Evolutionary conservation across 2,797 vertebrate genomes (phyloP), one percentile per base, ranked within the genome.

Genomic region (Sebastes wilsoni): DNA sequence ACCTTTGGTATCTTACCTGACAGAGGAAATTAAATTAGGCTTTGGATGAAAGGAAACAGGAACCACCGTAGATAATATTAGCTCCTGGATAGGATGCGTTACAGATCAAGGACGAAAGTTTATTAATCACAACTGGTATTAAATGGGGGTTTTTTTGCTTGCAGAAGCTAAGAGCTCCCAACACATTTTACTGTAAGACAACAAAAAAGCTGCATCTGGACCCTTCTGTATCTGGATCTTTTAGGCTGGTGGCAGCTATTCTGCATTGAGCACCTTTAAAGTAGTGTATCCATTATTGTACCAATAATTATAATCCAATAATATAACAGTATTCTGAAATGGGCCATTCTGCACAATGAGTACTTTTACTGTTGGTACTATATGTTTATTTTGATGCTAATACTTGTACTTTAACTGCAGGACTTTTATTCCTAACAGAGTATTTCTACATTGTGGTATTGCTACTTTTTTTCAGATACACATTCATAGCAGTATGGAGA

Each of bases 1-100:
- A 16, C 11, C 11, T 52, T 27, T 34, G 6, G 14, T 49, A 68
- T 1, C 5, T 16, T 6, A 49, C 72, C 9, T 61, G 7, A 16
- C 22, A 49, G 18, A 72, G 4, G 49, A 32, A 75, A 72, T 77
- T 56, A 22, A 64, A 81, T 23, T 36, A 52, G 18, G 22, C 8
- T 79, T 54, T 76, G 23, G 64, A 72, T 75, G n/a, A 70, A 65
- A 62, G 20, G 32, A 49, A 72, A 49, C 52, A 72, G 42, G 22
- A 60, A 79, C 23, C 36, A 20, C 30, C 3, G 68, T 27, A 55
- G 13, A 72, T 49, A 54, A 30, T 49, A 61, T 56, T 62, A 42
- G 20, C 14, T 42, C 52, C 36, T 22, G n/a, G 8, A 61, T 10
- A 9, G 14, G 27, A 52, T 49, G 32, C 27, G 25, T 70, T n/a